Conservation (phyloP, 2,888 invertebrate genomes). For the Sclerodermus sp. region DNA sequence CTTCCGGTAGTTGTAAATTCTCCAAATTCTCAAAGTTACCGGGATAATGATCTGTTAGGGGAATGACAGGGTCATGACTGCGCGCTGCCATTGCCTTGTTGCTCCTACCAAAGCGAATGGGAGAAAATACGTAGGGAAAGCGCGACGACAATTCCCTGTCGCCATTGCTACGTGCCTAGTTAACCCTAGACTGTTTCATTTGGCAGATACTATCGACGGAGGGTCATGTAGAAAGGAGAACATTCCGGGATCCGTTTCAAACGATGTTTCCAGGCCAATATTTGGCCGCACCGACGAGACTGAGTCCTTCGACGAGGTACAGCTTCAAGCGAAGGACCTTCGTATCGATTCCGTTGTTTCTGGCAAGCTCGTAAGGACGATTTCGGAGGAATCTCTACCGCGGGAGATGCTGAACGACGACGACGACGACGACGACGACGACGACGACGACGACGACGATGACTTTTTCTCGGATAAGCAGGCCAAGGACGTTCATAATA, state of each 20-base stretch:
- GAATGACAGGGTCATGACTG: too few relatives aligned
- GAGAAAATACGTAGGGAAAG: too few relatives aligned
- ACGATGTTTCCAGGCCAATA: slow-evolving; percentile 25
- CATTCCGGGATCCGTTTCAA: slow-evolving; percentile 10
- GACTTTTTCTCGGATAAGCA: slow-evolving; percentile 32
- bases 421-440: slow-evolving; percentile 26
- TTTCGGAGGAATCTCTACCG: slow-evolving; percentile 53
- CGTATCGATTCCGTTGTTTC: slow-evolving; percentile 11
- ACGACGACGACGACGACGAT: slow-evolving; percentile 14
- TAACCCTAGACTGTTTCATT: slow-evolving; percentile 21
- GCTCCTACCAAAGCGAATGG: too few relatives aligned
- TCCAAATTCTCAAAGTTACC: too few relatives aligned
- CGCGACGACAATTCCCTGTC: too few relatives aligned
- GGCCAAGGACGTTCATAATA: slow-evolving; percentile 25
- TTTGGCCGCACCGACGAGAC: slow-evolving; percentile 44
- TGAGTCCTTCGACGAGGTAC: slow-evolving; percentile 42
- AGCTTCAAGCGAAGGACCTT: slow-evolving; percentile 42
- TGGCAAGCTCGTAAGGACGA: slow-evolving; percentile 35
- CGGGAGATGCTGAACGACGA: slow-evolving; percentile 44
- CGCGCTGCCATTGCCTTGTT: too few relatives aligned
- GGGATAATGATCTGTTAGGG: too few relatives aligned
- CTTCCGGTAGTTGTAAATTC: too few relatives aligned
- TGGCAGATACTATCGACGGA: slow-evolving; percentile 33
- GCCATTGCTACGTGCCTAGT: too few relatives aligned
- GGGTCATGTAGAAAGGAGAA: slow-evolving; percentile 13